Evolutionary conservation across 2,888 invertebrate genomes (phyloP).

Genomic region (Andrena praecox): DNA sequence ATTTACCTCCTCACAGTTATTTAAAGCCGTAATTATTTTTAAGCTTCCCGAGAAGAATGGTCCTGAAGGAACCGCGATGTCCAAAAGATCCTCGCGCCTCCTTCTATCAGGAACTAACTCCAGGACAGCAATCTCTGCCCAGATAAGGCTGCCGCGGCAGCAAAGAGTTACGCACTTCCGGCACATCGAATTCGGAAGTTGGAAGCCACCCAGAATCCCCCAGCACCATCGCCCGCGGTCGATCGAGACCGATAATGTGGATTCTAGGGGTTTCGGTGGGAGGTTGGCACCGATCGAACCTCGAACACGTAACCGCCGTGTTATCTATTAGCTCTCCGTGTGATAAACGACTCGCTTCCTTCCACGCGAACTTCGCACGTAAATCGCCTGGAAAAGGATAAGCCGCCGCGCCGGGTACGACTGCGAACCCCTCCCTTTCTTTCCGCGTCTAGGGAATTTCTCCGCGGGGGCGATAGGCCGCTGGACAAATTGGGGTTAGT

Average conservation of each 20-base stretch:
- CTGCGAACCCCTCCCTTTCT: constrained; percentile 26
- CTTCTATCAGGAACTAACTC: background rate
- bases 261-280: constrained; percentile 46
- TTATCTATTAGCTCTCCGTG: constrained; percentile 77
- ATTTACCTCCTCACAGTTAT: no score
- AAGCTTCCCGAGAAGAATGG: no score
- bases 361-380: constrained; percentile 76
- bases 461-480: background rate
- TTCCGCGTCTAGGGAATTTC: constrained; percentile 1
- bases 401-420: constrained; percentile 46
- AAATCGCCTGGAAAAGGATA: constrained; percentile 78
- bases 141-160: background rate
- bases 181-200: constrained; percentile 42
- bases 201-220: constrained; percentile 34
- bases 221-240: constrained; percentile 40
- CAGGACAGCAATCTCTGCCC: background rate
- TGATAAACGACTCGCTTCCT: constrained; percentile 80
- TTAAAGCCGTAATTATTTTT: no score
- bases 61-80: background rate
- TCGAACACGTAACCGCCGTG: constrained; percentile 74
- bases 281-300: constrained; percentile 64
- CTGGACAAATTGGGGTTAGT: constrained; percentile 8
- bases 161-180: constrained; percentile 62
- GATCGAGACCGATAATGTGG: constrained; percentile 73
- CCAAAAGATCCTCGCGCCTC: background rate